Percentiles rank a stretch among this genome's conserved stretches.
Conservation (phyloP, 2,797 vertebrate species). For the Chloroceryle inda region DNA sequence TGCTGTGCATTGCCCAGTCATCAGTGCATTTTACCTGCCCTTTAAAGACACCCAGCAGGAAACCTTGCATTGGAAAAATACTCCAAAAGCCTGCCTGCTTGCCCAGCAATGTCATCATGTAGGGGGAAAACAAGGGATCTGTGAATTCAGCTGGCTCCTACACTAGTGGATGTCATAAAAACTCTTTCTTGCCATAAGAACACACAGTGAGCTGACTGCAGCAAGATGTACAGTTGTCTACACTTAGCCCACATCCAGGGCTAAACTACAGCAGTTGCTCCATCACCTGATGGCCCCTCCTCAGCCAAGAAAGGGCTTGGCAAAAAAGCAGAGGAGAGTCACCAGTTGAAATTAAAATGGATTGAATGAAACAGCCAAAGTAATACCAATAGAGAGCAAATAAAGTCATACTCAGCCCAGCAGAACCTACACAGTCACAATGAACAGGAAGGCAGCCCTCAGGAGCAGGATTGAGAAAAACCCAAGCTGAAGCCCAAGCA, state of each 20-base stretch:
- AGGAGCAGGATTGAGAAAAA: not conserved
- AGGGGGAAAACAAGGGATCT: accelerated
- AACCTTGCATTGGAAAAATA: not conserved
- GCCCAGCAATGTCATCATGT: not conserved
- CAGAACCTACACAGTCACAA: not conserved
- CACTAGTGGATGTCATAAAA: not conserved
- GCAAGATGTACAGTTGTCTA: not conserved
- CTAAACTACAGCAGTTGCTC: not conserved
- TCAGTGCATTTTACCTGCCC: not conserved
- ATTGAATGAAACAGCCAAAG: not conserved
- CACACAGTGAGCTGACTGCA: accelerated
- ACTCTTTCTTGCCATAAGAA: not conserved
- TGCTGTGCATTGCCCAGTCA: not conserved
- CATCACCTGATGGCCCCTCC: not conserved
- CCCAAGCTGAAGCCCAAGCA: not conserved
- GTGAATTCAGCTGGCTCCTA: not conserved
- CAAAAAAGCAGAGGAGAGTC: not conserved
- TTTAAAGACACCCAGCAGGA: not conserved
- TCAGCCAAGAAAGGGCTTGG: not conserved
- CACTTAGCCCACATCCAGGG: not conserved
- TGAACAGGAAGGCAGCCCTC: not conserved
- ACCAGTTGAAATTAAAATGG: not conserved
- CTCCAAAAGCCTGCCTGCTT: not conserved
- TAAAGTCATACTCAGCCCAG: not conserved
- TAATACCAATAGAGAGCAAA: not conserved